A percentile compares a stretch with the other conserved stretches of the same genome.
Evolutionary conservation across 1,140 invertebrate genomes (phyloP).

Genomic region (Cydia splendana): DNA sequence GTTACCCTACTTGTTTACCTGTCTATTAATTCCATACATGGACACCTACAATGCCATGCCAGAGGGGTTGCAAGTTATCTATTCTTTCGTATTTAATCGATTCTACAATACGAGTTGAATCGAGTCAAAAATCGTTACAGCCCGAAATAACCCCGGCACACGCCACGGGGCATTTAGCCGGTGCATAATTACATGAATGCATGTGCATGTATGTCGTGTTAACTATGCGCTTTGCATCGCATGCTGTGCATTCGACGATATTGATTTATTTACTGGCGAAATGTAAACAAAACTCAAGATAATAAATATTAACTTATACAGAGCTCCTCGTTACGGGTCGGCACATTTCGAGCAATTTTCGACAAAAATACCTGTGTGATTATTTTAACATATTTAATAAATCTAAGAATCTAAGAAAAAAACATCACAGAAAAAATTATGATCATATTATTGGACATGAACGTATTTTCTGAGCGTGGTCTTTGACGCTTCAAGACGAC

Average conservation of each 20-base stretch:
- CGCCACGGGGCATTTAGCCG: neutral
- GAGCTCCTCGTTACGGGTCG: neutral
- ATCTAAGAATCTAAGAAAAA: no score
- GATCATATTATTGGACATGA: no score
- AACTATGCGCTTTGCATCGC: constrained; percentile 16
- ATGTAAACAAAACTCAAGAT: neutral
- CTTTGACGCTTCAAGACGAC: no score
- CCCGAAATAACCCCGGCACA: neutral
- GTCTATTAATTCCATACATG: no score
- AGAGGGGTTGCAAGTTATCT: no score
- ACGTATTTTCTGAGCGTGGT: no score
- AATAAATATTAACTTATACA: neutral
- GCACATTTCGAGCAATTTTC: no score
- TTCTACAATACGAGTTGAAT: neutral
- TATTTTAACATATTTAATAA: no score
- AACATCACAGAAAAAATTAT: no score
- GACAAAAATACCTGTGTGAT: no score
- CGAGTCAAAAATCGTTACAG: neutral
- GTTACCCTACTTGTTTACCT: no score
- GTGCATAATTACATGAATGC: neutral
- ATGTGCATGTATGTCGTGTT: constrained; percentile 6
- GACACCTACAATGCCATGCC: no score
- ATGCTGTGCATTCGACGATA: neutral
- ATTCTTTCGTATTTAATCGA: neutral
- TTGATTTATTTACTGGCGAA: constrained; percentile 1